Conservation (phyloP, 2,888 invertebrate species). For the Lordiphosa andalusiaca region DNA sequence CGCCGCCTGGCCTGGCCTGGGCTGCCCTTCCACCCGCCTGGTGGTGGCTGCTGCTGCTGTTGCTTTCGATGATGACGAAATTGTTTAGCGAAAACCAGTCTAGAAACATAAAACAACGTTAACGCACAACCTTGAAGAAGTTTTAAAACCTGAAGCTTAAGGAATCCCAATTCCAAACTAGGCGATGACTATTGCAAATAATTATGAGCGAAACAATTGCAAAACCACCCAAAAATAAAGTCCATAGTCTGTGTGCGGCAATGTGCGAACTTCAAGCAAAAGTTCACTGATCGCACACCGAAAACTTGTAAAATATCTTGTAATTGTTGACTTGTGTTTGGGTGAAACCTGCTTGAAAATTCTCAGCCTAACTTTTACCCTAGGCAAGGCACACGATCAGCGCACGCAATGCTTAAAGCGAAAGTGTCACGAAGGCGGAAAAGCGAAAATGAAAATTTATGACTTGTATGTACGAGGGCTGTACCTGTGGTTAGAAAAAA, state of each 20-base stretch:
- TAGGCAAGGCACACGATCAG: slow-evolving; percentile 55
- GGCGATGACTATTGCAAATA: slow-evolving; percentile 29
- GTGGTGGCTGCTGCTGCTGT: slow-evolving; percentile 30
- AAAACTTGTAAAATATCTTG: slow-evolving; percentile 30
- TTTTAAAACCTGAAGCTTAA: slow-evolving; percentile 27
- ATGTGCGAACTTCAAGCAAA: slow-evolving; percentile 16
- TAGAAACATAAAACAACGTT: slow-evolving; percentile 56
- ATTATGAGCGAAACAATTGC: slow-evolving; percentile 15
- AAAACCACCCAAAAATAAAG: slow-evolving; percentile 17
- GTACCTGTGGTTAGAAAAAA: background rate
- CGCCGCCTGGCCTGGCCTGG: slow-evolving; percentile 10
- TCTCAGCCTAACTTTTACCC: slow-evolving; percentile 61
- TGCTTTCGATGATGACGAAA: slow-evolving; percentile 59
- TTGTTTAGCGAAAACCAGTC: slow-evolving; percentile 67
- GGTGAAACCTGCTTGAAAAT: slow-evolving; percentile 33
- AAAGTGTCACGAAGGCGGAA: slow-evolving; percentile 51
- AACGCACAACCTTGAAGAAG: slow-evolving; percentile 63
- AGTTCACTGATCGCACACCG: slow-evolving; percentile 63
- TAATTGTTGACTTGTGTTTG: slow-evolving; percentile 21
- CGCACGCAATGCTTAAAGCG: slow-evolving; percentile 47
- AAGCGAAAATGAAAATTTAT: slow-evolving; percentile 12
- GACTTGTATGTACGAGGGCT: background rate
- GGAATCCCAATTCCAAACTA: slow-evolving; percentile 36
- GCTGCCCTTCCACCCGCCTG: slow-evolving; percentile 20
- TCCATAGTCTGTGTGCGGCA: slow-evolving; percentile 19